Evolutionary conservation across 2,888 invertebrate species (phyloP), one percentile per base, ranked within the genome.

Genomic region (Nomada fabriciana): DNA sequence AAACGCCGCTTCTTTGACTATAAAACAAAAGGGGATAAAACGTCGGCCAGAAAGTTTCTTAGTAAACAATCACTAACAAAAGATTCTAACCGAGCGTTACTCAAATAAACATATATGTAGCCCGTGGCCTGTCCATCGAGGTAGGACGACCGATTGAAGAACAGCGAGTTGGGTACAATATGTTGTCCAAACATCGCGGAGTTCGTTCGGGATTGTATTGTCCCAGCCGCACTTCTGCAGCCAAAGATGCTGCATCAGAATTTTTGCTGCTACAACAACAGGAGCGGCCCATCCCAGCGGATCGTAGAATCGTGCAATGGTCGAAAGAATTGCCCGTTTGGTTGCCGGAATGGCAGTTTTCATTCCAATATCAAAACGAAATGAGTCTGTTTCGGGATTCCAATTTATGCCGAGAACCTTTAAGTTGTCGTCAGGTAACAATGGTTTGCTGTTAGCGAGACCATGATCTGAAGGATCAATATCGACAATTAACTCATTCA

Each of bases 221-320:
- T 61, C 61, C 61, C 61, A 61, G n/a, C 42, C 15, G 42, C 61
- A 61, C 18, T 61, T 61, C 42, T 42, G 61, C 61, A 61, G 42
- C 61, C 20, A 61, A 3, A 61, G 3, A 3, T 9, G 61, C 15
- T 61, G n/a, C 43, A 61, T 61, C 42, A 61, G n/a, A 42, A 61
- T 61, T 43, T 61, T 61, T 5, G 42, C 61, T 5, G 20, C 61
- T 9, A n/a, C 18, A 42, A 61, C 61, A 7, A 61, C 61, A 18
- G 61, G 42, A 61, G 61, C 11, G 2, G 61, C 42, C 61, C 61
- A 61, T 61, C 61, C 43, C 0, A 61, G 61, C 42, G 61, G 61
- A 7, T n/a, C 42, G 18, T 61, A 61, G 10, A 61, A 61, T 61
- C 15, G 11, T 18, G 61, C 61, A n/a, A 61, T 61, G 9, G 61